These are phyloP conservation scores for Leptopterna dolabrata DNA, from an alignment of 2,888 invertebrate genomes.

Conservation along the genomic window DNA sequence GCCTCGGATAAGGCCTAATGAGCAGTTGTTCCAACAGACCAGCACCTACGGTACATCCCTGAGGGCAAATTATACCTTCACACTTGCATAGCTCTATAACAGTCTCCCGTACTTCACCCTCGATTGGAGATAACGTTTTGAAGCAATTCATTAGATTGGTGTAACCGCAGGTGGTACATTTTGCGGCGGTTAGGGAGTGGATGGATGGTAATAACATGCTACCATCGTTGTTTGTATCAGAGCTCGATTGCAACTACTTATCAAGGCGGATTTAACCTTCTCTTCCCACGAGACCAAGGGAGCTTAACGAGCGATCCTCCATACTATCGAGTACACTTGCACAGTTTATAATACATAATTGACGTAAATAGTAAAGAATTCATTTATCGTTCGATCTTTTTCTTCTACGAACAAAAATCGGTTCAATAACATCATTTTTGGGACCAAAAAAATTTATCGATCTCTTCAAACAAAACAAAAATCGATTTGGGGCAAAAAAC, in stretches of 20 bases:
- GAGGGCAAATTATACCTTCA: constrained; percentile 52
- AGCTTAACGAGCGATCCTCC: too few species aligned
- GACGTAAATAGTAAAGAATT: too few species aligned
- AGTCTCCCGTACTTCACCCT: constrained; percentile 35
- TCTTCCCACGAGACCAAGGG: too few species aligned
- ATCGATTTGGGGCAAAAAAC: too few species aligned
- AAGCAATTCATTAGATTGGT: constrained; percentile 42
- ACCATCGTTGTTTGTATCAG: not conserved
- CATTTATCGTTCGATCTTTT: too few species aligned
- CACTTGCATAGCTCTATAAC: constrained; percentile 51
- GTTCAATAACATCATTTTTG: too few species aligned
- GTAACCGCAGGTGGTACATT: constrained; percentile 42
- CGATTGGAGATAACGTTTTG: constrained; percentile 41
- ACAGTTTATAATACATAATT: too few species aligned
- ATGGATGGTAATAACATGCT: constrained; percentile 17
- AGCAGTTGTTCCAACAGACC: constrained; percentile 51
- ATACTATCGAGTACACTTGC: too few species aligned
- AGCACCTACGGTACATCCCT: constrained; percentile 51
- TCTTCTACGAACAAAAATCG: too few species aligned
- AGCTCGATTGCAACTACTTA: not conserved
- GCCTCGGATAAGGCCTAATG: constrained; percentile 48
- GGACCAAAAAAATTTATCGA: too few species aligned
- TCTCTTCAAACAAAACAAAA: too few species aligned
- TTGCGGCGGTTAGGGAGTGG: constrained; percentile 29
- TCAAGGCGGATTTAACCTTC: not conserved